Percentiles rank a stretch among this genome's conserved stretches.
Evolutionary conservation across 2,113 vertebrate genomes (phyloP).

Genomic region (Syngnathoides biaculeatus): DNA sequence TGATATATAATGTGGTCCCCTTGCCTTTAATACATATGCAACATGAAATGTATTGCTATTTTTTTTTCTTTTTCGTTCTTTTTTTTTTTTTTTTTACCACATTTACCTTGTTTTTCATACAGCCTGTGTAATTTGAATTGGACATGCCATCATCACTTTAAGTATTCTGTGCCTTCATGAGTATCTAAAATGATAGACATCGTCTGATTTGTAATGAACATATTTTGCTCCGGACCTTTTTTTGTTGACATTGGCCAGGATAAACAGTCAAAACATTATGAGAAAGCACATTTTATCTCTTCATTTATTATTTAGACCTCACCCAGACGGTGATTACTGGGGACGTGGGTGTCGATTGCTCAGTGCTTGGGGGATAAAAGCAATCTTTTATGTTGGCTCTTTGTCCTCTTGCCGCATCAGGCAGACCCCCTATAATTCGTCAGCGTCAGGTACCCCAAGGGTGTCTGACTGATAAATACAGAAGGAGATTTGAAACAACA

Average conservation of each 20-base stretch:
- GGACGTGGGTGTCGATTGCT: not conserved
- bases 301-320: not conserved
- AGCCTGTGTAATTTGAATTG: too few species aligned
- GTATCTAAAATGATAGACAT: too few species aligned
- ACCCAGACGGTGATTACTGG: not conserved
- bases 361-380: slow-evolving; percentile 10
- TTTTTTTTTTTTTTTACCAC: too few species aligned
- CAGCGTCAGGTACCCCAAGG: slow-evolving; percentile 51
- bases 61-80: too few species aligned
- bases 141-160: too few species aligned
- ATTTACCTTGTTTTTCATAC: too few species aligned
- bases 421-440: slow-evolving; percentile 52
- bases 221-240: not conserved
- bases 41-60: too few species aligned
- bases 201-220: not conserved
- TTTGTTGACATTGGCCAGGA: not conserved
- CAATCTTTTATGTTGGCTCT: slow-evolving; percentile 44
- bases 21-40: not conserved
- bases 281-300: not conserved
- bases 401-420: slow-evolving; percentile 50
- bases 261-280: not conserved
- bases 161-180: too few species aligned
- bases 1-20: not conserved
- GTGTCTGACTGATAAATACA: slow-evolving; percentile 58
- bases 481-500: slow-evolving; percentile 56